A percentile compares a stretch with the other conserved stretches of the same genome.
Conservation (phyloP, 1,140 invertebrate genomes). For the Panonychus citri region DNA sequence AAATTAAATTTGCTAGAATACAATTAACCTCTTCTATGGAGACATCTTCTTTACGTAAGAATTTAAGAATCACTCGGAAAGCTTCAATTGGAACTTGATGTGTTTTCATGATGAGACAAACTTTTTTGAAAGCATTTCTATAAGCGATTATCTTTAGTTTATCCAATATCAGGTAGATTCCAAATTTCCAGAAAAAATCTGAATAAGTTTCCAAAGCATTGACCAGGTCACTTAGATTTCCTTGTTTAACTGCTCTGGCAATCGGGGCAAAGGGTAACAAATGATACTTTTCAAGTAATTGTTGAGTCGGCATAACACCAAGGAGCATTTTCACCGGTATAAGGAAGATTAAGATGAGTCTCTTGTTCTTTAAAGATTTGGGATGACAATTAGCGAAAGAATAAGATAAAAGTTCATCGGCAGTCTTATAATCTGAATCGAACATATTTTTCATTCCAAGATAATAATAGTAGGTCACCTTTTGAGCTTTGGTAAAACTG, state of each 20-base stretch:
- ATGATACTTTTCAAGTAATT: conserved; percentile 64
- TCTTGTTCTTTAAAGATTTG: conserved; percentile 61
- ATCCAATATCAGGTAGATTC: conserved; percentile 88
- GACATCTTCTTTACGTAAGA: conserved; percentile 46
- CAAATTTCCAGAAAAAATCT: conserved; percentile 74
- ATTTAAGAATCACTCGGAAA: conserved; percentile 53
- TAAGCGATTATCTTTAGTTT: conserved; percentile 86
- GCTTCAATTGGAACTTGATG: conserved; percentile 71
- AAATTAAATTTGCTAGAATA: conserved; percentile 86
- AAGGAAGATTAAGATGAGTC: conserved; percentile 79
- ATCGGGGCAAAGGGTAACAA: conserved; percentile 70
- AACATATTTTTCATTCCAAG: conserved; percentile 93
- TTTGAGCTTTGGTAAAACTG: conserved; percentile 53
- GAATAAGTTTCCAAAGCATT: conserved; percentile 62
- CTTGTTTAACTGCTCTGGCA: conserved; percentile 52
- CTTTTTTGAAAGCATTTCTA: conserved; percentile 87
- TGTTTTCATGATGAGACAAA: conserved; percentile 58
- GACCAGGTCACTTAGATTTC: conserved; percentile 61
- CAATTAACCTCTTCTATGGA: conserved; percentile 84
- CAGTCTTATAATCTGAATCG: conserved; percentile 79
- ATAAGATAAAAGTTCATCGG: conserved; percentile 71
- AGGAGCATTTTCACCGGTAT: conserved; percentile 91
- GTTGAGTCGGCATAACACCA: conserved; percentile 61
- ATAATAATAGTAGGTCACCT: conserved; percentile 84
- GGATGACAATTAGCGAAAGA: conserved; percentile 75